A percentile compares a stretch with the other conserved stretches of the same genome.
phyloP scores from a whole-genome alignment of 2,113 vertebrate genomes.

The Romanogobio albipinnatus region DNA sequence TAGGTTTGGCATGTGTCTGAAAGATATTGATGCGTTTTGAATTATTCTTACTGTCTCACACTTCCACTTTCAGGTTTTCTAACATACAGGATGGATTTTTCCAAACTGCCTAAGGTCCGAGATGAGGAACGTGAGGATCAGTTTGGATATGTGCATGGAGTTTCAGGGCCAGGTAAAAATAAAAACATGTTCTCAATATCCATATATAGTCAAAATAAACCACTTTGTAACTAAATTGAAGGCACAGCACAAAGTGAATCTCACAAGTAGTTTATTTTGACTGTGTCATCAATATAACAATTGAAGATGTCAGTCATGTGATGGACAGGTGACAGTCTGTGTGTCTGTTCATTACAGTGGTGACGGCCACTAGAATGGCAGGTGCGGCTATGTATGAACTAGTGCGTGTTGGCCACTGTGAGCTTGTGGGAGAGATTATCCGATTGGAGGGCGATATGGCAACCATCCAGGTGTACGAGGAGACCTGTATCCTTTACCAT shows the following conservation, averaged over 20 bases:
- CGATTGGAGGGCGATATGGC: slow-evolving; percentile 96
- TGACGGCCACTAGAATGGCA: slow-evolving; percentile 92
- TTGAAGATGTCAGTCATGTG: not conserved
- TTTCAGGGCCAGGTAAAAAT: slow-evolving; percentile 89
- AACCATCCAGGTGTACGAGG: slow-evolving; percentile 97
- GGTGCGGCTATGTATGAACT: slow-evolving; percentile 98
- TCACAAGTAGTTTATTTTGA: not conserved
- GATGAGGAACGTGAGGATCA: slow-evolving; percentile 87
- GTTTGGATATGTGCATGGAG: slow-evolving; percentile 89
- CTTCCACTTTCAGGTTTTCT: slow-evolving; percentile 54
- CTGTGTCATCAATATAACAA: not conserved
- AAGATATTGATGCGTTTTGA: not conserved
- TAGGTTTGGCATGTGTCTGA: not conserved
- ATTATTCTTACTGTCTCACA: not conserved
- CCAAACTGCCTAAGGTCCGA: slow-evolving; percentile 85
- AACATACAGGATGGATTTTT: slow-evolving; percentile 84
- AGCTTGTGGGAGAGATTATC: slow-evolving; percentile 97
- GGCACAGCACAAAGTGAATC: not conserved
- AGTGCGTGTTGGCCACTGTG: slow-evolving; percentile 94
- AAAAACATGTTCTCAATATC: not conserved
- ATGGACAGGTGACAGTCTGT: slow-evolving; percentile 17
- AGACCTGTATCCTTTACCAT: slow-evolving; percentile 94
- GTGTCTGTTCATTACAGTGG: slow-evolving; percentile 76
- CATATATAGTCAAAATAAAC: not conserved
- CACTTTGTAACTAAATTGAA: not conserved